A percentile compares a stretch with the other conserved stretches of the same genome.
phyloP scores from a whole-genome alignment of 1,140 invertebrate genomes.

The Drosophila tristis region DNA sequence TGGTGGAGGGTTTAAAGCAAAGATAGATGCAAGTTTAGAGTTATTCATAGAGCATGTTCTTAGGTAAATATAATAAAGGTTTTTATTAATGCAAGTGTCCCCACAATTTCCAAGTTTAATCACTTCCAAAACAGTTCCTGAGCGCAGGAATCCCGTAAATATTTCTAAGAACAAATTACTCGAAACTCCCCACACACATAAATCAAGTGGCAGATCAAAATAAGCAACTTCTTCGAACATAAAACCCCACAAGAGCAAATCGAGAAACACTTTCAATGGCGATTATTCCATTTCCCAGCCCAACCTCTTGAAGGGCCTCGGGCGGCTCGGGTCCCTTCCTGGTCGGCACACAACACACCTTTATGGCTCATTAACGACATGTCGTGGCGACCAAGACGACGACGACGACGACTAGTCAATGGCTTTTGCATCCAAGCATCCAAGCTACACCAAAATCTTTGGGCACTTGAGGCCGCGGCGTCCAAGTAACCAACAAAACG shows the following conservation, averaged over 20 bases:
- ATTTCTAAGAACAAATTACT: background rate
- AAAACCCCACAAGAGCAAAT: conserved; percentile 32
- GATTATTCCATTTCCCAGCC: conserved; percentile 34
- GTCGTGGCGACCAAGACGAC: conserved; percentile 39
- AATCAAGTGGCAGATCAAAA: conserved; percentile 44
- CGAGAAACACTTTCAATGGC: conserved; percentile 30
- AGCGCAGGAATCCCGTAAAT: too few species aligned
- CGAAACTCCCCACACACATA: conserved; percentile 4
- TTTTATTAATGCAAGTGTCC: too few species aligned
- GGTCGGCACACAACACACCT: conserved; percentile 58
- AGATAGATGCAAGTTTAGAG: too few species aligned
- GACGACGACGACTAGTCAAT: conserved; percentile 11
- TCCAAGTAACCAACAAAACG: conserved; percentile 62
- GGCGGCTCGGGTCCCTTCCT: background rate
- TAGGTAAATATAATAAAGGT: too few species aligned
- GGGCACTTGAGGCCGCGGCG: background rate
- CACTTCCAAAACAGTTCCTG: too few species aligned
- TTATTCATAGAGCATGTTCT: too few species aligned
- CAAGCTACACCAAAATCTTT: conserved; percentile 11
- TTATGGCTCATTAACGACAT: conserved; percentile 76
- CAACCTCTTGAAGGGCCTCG: background rate
- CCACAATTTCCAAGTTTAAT: too few species aligned
- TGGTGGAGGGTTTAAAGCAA: background rate
- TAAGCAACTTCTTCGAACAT: conserved; percentile 38
- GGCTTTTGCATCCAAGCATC: conserved; percentile 50